Conservation (phyloP, 2,113 vertebrate genomes). For the Lophius piscatorius region DNA sequence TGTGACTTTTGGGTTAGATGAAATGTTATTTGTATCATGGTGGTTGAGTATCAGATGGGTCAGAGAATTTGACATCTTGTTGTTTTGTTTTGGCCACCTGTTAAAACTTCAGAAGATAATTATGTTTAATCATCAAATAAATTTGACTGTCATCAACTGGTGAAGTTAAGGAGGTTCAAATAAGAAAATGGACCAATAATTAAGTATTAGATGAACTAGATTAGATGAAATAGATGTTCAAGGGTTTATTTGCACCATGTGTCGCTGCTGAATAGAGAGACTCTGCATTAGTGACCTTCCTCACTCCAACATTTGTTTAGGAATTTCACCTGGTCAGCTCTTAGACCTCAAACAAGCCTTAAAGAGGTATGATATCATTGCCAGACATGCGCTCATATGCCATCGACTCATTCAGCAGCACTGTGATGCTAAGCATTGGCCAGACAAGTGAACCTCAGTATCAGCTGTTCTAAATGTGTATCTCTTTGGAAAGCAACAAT, state of each 20-base stretch:
- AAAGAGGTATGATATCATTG: slow-evolving; percentile 55
- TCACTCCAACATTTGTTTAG: slow-evolving; percentile 26
- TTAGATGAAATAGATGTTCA: neutral
- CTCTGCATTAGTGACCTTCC: slow-evolving; percentile 13
- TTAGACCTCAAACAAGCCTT: slow-evolving; percentile 55
- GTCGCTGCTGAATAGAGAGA: slow-evolving; percentile 6
- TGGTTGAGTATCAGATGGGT: slow-evolving; percentile 1
- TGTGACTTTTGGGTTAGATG: neutral
- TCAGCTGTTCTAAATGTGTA: slow-evolving; percentile 72
- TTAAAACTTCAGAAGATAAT: neutral
- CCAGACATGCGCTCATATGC: slow-evolving; percentile 41
- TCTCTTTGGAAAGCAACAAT: slow-evolving; percentile 65
- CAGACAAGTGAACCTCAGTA: slow-evolving; percentile 63
- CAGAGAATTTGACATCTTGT: slow-evolving; percentile 6
- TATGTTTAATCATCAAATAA: neutral
- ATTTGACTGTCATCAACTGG: neutral
- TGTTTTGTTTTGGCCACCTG: neutral
- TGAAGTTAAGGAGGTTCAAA: no score
- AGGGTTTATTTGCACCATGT: neutral
- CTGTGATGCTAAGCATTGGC: slow-evolving; percentile 55
- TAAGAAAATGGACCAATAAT: neutral
- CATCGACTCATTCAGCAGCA: slow-evolving; percentile 53
- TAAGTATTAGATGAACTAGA: neutral
- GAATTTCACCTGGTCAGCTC: slow-evolving; percentile 62
- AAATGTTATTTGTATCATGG: neutral